Evolutionary conservation across 53 echinoderm and acorn worm species (phyloP).

Genomic region (Patiria pectinifera): DNA sequence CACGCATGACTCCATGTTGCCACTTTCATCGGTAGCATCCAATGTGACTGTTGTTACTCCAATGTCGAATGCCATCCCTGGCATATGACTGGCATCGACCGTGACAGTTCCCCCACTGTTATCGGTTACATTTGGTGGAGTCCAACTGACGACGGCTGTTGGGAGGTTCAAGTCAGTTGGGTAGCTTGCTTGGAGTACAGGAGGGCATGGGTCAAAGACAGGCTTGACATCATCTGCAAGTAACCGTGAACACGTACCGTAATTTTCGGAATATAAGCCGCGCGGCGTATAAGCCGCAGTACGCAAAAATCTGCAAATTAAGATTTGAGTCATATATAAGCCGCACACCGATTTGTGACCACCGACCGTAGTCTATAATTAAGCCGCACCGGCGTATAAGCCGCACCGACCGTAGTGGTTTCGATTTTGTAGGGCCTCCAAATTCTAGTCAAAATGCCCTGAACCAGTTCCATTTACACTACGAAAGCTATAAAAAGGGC

Average conservation of each 20-base stretch:
- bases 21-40: constrained; percentile 58
- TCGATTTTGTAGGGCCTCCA: too few species aligned
- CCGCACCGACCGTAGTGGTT: too few species aligned
- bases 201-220: neutral
- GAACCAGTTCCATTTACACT: too few species aligned
- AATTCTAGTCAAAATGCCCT: too few species aligned
- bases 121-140: constrained; percentile 24
- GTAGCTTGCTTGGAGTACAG: neutral
- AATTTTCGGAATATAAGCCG: too few species aligned
- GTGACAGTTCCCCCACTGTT: constrained; percentile 53
- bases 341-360: too few species aligned
- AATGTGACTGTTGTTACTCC: constrained; percentile 53
- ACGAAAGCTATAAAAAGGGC: too few species aligned
- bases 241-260: neutral
- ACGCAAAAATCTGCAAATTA: too few species aligned
- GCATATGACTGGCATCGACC: neutral
- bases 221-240: neutral
- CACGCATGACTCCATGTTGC: constrained; percentile 36
- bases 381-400: too few species aligned
- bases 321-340: too few species aligned
- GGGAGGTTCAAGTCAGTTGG: constrained; percentile 15
- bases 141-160: constrained; percentile 21
- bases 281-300: too few species aligned
- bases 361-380: too few species aligned
- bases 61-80: constrained; percentile 46